These are phyloP conservation scores for Dicycla oo DNA, from an alignment of 2,888 invertebrate species.

Conservation along the genomic window DNA sequence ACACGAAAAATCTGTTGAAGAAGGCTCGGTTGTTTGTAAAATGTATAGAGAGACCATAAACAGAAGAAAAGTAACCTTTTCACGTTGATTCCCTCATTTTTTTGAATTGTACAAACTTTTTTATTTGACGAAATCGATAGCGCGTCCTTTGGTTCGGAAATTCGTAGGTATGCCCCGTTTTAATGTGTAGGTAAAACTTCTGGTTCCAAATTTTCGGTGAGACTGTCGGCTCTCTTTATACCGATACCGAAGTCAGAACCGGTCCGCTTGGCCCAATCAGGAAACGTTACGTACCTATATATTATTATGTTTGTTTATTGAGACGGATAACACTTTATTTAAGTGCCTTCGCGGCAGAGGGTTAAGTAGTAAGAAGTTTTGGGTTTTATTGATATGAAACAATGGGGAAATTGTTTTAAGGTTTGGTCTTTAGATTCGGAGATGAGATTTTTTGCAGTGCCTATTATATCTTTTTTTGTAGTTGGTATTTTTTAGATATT, in stretches of 20 bases:
- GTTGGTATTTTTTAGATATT: no score
- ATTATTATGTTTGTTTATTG: conserved; percentile 61
- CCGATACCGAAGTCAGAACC: conserved; percentile 59
- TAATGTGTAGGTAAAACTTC: conserved; percentile 33
- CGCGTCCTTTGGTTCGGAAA: background rate
- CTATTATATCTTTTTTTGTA: no score
- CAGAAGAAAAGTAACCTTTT: background rate
- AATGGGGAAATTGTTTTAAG: conserved; percentile 38
- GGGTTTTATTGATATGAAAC: conserved; percentile 30
- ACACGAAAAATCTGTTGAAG: conserved; percentile 3
- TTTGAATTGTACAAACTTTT: background rate
- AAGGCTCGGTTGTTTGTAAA: conserved; percentile 17
- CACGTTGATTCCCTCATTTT: background rate
- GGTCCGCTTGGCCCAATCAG: conserved; percentile 69
- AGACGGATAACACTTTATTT: conserved; percentile 60
- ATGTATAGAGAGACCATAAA: background rate
- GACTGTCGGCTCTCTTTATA: conserved; percentile 51
- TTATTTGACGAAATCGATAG: background rate
- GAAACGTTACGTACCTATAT: conserved; percentile 67
- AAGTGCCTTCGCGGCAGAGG: conserved; percentile 50
- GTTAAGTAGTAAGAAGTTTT: conserved; percentile 43
- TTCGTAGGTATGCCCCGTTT: background rate
- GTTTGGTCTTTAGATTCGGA: background rate
- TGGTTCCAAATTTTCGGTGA: conserved; percentile 23
- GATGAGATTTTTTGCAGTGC: background rate